These are phyloP conservation scores for Pagrus major DNA, from an alignment of 2,113 vertebrate species.

Conservation along the genomic window DNA sequence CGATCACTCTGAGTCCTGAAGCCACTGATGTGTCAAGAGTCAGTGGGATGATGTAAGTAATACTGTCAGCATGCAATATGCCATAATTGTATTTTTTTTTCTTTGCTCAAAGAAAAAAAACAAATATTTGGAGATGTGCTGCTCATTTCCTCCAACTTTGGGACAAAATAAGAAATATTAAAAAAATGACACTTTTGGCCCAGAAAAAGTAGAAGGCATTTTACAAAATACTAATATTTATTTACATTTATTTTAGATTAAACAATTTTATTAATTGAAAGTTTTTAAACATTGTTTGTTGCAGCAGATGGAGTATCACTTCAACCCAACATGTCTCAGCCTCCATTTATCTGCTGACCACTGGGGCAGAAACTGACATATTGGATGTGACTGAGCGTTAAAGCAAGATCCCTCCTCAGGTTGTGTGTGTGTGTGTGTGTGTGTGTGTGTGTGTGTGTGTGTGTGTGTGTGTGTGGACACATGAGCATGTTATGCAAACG, in stretches of 20 bases:
- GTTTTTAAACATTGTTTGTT: no score
- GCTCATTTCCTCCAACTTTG: no score
- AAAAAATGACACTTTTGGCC: no score
- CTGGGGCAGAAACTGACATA: not conserved
- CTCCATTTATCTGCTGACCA: not conserved
- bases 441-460: constrained; percentile 9
- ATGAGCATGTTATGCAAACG: not conserved
- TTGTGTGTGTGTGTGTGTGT: not conserved
- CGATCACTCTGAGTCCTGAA: not conserved
- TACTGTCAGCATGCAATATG: not conserved
- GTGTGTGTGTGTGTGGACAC: not conserved
- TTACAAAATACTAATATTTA: no score
- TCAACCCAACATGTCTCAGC: not conserved
- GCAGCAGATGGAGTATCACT: not conserved
- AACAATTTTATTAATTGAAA: no score
- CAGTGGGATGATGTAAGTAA: constrained; percentile 9
- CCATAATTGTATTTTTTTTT: no score
- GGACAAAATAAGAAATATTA: no score
- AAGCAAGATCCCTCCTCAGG: not conserved
- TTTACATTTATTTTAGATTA: no score
- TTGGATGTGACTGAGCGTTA: constrained; percentile 23
- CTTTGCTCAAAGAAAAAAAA: no score
- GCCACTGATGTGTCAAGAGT: not conserved
- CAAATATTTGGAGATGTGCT: no score
- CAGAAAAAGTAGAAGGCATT: no score